Base-by-base conservation (phyloP, 2,113 vertebrate genomes). In the Oncorhynchus tshawytscha region DNA sequence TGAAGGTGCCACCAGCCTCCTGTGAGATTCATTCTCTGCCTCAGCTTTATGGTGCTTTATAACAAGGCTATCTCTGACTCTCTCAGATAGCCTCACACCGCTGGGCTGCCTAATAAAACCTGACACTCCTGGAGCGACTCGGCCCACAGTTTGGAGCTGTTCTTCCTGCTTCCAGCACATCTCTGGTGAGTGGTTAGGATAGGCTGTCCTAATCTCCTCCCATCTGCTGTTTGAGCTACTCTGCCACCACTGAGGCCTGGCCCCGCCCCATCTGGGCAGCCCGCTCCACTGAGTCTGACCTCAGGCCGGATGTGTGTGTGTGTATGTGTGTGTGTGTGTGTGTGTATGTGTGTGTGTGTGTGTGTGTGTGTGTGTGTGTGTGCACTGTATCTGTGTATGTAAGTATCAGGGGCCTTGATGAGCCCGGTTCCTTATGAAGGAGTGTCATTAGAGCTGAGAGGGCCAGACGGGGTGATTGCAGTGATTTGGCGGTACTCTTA, bases 341-440 rank as follows among this genome's bases (percentile, higher is more conserved):
- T 75, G 69, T 48, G 75, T 71, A 78, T 73, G 75, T 67, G 78
- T 78, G 76, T 77, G 70, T 81, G 73, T 67, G 64, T 45, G 49
- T 54, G 49, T 54, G 49, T 54, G 13, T 54, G 11, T 1, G 49
- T 54, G 11, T 59, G 57, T n/a, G 57, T 59, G 57, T 59, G 57
- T 20, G 20, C n/a, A 3, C 59, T 57, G n/a, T 62, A 3, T 20
- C 20, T n/a, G 59, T 62, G n/a, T 62, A 22, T n/a, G 59, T 62
- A 16, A 16, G 59, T 62, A 16, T 62, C 72, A 34, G 72, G 72
- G 78, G 84, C 71, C 88, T 87, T 92, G 92, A 92, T 93, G 91
- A 93, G 90, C 83, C 80, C 60, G 70, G 83, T 84, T 89, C 82
- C 79, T 93, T 88, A 92, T 91, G 91, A 93, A 93, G 92, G 91